Evolutionary conservation across 2,888 invertebrate genomes (phyloP).

Genomic region (Poecilobothrus nobilitatus): DNA sequence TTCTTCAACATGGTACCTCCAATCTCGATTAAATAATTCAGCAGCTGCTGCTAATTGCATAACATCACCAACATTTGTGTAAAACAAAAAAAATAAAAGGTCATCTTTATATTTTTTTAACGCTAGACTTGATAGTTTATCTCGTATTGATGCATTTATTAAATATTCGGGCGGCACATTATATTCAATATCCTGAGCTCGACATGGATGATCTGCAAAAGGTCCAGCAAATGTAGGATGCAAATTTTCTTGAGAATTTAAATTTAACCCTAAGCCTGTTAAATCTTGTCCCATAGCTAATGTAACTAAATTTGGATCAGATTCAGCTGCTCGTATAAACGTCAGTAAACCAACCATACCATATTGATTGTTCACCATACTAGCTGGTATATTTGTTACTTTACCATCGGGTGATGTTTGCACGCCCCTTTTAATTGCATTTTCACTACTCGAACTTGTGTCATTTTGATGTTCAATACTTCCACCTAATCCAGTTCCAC

Average conservation of each 20-base stretch:
- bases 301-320: constrained; percentile 92
- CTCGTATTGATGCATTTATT: constrained; percentile 92
- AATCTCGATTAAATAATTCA: constrained; percentile 96
- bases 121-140: constrained; percentile 90
- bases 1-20: constrained; percentile 99
- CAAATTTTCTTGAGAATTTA: constrained; percentile 95
- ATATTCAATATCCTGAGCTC: constrained; percentile 98
- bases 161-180: constrained; percentile 98
- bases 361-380: constrained; percentile 99
- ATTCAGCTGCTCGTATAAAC: constrained; percentile 95
- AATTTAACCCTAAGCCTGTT: constrained; percentile 94
- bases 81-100: constrained; percentile 97
- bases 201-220: constrained; percentile 95
- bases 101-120: constrained; percentile 97
- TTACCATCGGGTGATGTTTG: constrained; percentile 95
- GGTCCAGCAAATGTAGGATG: constrained; percentile 99
- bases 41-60: constrained; percentile 95
- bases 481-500: constrained; percentile 31
- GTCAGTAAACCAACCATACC: constrained; percentile 98
- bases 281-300: constrained; percentile 96
- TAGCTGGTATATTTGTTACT: constrained; percentile 96
- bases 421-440: constrained; percentile 68
- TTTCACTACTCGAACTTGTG: constrained; percentile 45
- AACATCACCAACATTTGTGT: constrained; percentile 97
- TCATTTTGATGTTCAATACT: constrained; percentile 41